These are phyloP conservation scores for Actias luna DNA, from an alignment of 2,888 invertebrate genomes.

Conservation along the genomic window DNA sequence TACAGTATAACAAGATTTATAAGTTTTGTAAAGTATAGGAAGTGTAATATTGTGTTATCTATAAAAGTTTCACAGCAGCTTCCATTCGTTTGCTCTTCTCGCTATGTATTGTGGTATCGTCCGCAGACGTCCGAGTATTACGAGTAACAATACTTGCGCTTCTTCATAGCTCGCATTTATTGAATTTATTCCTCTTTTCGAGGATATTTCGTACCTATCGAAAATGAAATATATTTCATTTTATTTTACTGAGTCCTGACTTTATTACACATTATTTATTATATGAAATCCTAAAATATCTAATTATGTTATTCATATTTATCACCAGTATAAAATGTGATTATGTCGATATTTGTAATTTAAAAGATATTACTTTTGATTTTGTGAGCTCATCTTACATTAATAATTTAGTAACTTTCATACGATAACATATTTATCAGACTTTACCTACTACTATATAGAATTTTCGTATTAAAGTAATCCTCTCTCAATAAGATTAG, in stretches of 20 bases:
- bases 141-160: conserved; percentile 22
- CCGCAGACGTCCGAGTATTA: conserved; percentile 20
- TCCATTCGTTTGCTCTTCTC: conserved; percentile 26
- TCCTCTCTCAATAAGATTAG: conserved; percentile 13
- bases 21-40: neutral
- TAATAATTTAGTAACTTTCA: neutral
- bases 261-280: neutral
- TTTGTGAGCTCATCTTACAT: neutral
- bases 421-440: neutral
- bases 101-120: conserved; percentile 24
- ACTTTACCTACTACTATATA: neutral
- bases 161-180: conserved; percentile 21
- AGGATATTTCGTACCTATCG: neutral
- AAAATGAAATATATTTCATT: conserved; percentile 3
- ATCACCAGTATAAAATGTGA: neutral
- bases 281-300: neutral
- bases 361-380: no score
- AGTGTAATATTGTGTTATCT: neutral
- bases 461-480: conserved; percentile 6
- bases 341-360: neutral
- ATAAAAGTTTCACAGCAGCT: conserved; percentile 18
- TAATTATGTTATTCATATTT: neutral
- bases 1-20: neutral
- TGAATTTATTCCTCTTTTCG: conserved; percentile 19
- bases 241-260: neutral